A percentile compares a stretch with the other conserved stretches of the same genome.
Conservation (phyloP, 2,888 invertebrate species). For the Drosophila colorata region DNA sequence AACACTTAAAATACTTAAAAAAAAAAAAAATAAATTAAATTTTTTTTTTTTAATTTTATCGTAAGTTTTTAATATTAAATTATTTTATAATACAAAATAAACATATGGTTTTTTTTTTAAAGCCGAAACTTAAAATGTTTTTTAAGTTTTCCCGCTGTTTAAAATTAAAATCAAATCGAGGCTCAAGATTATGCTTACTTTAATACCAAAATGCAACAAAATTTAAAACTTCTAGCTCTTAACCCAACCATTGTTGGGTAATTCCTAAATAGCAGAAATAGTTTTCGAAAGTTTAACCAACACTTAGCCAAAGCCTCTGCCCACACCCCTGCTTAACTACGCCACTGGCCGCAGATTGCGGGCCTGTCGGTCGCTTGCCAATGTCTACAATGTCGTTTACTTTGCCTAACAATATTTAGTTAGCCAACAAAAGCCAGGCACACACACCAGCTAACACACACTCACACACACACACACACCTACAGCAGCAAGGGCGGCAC, state of each 20-base stretch:
- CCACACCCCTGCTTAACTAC: background rate
- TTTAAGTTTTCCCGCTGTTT: no score
- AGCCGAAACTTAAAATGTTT: no score
- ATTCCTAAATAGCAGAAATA: background rate
- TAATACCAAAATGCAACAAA: no score
- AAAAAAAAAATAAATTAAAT: no score
- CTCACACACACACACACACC: constrained; percentile 2
- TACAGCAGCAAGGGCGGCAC: background rate
- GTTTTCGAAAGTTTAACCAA: constrained; percentile 8
- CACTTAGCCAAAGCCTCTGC: constrained; percentile 1
- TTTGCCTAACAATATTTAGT: constrained; percentile 80
- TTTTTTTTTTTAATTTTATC: no score
- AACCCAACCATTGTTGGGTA: background rate
- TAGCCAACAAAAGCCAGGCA: constrained; percentile 70
- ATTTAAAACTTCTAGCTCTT: no score
- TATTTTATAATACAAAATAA: no score
- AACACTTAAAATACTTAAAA: no score
- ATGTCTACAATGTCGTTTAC: constrained; percentile 75
- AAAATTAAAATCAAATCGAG: no score
- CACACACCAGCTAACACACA: constrained; percentile 29
- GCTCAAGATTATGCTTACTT: no score
- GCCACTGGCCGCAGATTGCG: constrained; percentile 57
- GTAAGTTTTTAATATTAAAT: no score
- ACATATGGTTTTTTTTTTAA: no score
- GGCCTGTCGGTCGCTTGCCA: constrained; percentile 37